phyloP scores from a whole-genome alignment of 2,888 invertebrate species.

The Clanis bilineata region DNA sequence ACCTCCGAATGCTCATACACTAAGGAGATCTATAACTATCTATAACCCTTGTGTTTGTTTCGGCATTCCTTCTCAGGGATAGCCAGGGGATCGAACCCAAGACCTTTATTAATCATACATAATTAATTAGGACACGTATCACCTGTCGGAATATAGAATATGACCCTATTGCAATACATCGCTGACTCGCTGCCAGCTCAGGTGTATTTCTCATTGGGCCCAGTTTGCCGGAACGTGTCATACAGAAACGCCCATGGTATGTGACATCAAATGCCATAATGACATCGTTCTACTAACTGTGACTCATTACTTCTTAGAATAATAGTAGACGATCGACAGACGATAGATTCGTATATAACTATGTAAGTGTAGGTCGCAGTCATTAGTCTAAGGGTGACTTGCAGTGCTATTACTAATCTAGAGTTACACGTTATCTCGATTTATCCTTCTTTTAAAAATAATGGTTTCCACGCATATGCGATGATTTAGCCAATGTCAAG shows the following conservation, averaged over 20 bases:
- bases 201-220: conserved; percentile 8
- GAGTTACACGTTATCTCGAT: too few relatives aligned
- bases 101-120: not conserved
- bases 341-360: not conserved
- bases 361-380: too few relatives aligned
- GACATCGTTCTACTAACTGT: not conserved
- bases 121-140: conserved; percentile 2
- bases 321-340: not conserved
- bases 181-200: not conserved
- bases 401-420: too few relatives aligned
- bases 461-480: too few relatives aligned
- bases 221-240: conserved; percentile 6
- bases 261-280: conserved; percentile 1
- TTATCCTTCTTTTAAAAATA: too few relatives aligned
- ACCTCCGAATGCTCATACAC: too few relatives aligned
- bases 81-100: too few relatives aligned
- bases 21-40: too few relatives aligned
- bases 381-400: too few relatives aligned
- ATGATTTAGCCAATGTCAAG: too few relatives aligned
- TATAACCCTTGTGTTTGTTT: too few relatives aligned
- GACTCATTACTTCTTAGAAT: not conserved
- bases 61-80: too few relatives aligned
- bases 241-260: conserved; percentile 3
- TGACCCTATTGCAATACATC: not conserved
- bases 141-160: not conserved